phyloP scores from a whole-genome alignment of 2,888 invertebrate genomes.

The Glaucopsyche alexis region DNA sequence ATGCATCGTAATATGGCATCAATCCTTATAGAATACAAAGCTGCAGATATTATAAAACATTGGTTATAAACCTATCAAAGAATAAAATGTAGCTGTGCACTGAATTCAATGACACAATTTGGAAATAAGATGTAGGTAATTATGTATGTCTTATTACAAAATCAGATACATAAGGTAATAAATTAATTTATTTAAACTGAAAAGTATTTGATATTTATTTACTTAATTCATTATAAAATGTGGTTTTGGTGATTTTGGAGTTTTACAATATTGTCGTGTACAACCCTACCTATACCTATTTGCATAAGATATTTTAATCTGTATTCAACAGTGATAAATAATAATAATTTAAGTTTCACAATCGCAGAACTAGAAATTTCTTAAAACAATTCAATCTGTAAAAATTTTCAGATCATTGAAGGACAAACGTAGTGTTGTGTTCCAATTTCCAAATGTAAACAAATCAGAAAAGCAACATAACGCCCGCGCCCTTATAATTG shows the following conservation, averaged over 20 bases:
- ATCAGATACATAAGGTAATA: neutral
- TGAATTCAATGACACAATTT: neutral
- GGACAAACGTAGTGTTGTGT: neutral
- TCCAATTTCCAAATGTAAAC: too few species aligned
- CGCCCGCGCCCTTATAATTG: conserved; percentile 50
- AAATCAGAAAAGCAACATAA: neutral
- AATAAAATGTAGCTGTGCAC: neutral
- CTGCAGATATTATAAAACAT: too few species aligned
- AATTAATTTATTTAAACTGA: neutral
- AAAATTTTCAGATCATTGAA: conserved; percentile 18
- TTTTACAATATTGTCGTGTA: neutral
- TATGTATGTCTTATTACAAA: conserved; percentile 9
- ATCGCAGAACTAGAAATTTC: too few species aligned
- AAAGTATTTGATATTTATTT: neutral
- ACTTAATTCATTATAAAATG: conserved; percentile 9
- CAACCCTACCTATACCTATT: too few species aligned
- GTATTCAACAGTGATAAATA: too few species aligned
- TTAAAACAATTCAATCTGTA: too few species aligned
- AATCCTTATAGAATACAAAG: too few species aligned
- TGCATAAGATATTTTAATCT: neutral
- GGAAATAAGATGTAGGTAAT: neutral
- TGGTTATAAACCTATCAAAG: neutral
- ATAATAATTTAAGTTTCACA: too few species aligned
- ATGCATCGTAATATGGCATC: too few species aligned
- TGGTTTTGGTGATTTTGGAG: neutral